phyloP scores from a whole-genome alignment of 2,888 invertebrate species.

The Volucella inflata region DNA sequence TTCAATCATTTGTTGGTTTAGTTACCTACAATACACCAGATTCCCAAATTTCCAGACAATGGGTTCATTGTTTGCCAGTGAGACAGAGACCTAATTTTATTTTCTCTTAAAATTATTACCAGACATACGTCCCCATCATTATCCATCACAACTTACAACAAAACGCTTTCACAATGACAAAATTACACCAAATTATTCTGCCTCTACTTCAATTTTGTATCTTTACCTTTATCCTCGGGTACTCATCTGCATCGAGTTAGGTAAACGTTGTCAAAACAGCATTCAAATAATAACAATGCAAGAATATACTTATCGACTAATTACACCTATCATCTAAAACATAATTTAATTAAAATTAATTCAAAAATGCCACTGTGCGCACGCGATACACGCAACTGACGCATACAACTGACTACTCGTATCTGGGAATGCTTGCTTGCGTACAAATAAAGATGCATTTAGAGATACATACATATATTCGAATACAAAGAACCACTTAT shows the following conservation, averaged over 20 bases:
- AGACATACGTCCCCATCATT: too few relatives aligned
- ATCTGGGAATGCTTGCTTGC: constrained; percentile 11
- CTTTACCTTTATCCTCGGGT: background rate
- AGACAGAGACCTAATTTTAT: too few relatives aligned
- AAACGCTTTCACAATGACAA: background rate
- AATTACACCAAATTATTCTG: background rate
- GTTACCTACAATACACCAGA: too few relatives aligned
- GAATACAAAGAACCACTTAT: background rate
- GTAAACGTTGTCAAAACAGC: constrained; percentile 19
- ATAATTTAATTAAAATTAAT: constrained; percentile 45
- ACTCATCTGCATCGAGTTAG: background rate
- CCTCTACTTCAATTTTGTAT: background rate
- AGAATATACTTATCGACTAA: constrained; percentile 6
- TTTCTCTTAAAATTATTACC: too few relatives aligned
- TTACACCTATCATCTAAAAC: constrained; percentile 29
- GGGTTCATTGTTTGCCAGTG: too few relatives aligned
- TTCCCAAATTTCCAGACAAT: too few relatives aligned
- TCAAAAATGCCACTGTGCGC: constrained; percentile 43
- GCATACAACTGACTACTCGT: constrained; percentile 12
- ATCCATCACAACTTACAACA: too few relatives aligned
- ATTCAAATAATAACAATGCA: constrained; percentile 28
- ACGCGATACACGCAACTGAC: constrained; percentile 42
- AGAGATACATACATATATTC: too few relatives aligned
- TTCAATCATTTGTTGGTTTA: too few relatives aligned
- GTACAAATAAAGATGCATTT: background rate